Base-by-base conservation (phyloP, 1,140 invertebrate genomes). In the Cecropterus lyciades region DNA sequence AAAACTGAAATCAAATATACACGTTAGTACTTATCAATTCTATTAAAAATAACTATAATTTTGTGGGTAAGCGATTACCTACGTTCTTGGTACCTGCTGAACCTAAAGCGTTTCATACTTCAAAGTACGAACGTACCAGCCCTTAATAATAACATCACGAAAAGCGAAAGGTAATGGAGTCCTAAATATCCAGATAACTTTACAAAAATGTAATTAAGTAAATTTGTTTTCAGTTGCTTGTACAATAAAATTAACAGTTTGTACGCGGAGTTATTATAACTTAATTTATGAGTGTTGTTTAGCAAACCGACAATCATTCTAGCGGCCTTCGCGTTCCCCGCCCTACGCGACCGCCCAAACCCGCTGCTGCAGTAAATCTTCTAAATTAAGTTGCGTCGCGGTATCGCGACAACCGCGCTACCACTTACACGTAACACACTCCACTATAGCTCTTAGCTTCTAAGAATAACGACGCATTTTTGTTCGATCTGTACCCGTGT, bases 321-420 rank as follows among this genome's bases (percentile, higher is more conserved):
- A 42, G 14, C 27, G 8, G 14, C 57, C 43, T 55, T 33, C 13
- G 16, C 30, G 30, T 8, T 8, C 30, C 9, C 33, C 33, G 33
- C 33, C 33, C 33, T 10, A 0, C 33, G 33, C 30, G 9, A 7
- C 33, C 33, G 33, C 14, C 57, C 27, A 11, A 60, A 40, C 45
- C 14, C 30, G 46, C 43, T 70, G 49, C 57, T 68, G 67, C 67
- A 73, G 72, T 72, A 77, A 79, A 77, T 73, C 74, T 77, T 65
- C 65, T 65, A 73, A 77, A 81, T 79, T 67, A 75, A 75, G 73
- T 75, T 70, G 69, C 52, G 46, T 65, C 67, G 59, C 65, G 42
- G 71, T 72, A 67, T 73, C 72, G 59, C 63, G 53, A 62, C 65
- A 65, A 69, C 66, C 69, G 69, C 30, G 57, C 66, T 64, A 53